Percentiles rank a stretch among this genome's conserved stretches.
These are phyloP conservation scores for Acanthosepion esculentum DNA, from an alignment of 2,888 invertebrate species.

Conservation along the genomic window DNA sequence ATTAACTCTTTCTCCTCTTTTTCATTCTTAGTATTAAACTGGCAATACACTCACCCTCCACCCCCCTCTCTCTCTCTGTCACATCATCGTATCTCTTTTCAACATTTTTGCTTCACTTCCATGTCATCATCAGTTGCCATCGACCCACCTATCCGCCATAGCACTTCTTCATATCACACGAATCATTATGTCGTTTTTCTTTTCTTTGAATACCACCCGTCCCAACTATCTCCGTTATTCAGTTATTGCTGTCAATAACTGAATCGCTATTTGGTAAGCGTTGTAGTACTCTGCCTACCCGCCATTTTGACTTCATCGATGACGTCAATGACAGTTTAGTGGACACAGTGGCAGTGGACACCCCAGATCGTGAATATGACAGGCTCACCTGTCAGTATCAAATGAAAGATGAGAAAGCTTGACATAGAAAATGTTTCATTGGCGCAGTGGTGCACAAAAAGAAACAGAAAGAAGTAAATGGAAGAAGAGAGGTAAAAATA, in stretches of 20 bases:
- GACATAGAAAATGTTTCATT: no score
- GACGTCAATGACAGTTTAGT: background rate
- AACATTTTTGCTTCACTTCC: background rate
- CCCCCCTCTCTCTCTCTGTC: no score
- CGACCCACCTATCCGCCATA: no score
- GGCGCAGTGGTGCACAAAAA: background rate
- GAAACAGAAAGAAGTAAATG: background rate
- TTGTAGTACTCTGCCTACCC: background rate
- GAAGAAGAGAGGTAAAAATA: background rate
- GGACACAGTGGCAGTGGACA: background rate
- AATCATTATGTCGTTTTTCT: background rate
- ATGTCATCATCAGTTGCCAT: background rate
- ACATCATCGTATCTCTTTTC: no score
- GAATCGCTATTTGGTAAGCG: background rate
- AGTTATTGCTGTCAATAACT: background rate
- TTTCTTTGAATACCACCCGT: no score
- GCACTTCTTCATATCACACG: background rate
- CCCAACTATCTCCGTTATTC: background rate
- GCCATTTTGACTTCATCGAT: background rate
- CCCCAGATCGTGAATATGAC: background rate
- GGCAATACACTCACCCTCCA: no score
- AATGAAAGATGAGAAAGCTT: background rate
- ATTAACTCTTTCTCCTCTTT: no score
- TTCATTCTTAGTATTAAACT: no score
- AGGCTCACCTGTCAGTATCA: background rate